Evolutionary conservation across 92 coral and sea anemone genomes (phyloP), one percentile per base, ranked within the genome.

Genomic region (Parazoanthus atlanticus): DNA sequence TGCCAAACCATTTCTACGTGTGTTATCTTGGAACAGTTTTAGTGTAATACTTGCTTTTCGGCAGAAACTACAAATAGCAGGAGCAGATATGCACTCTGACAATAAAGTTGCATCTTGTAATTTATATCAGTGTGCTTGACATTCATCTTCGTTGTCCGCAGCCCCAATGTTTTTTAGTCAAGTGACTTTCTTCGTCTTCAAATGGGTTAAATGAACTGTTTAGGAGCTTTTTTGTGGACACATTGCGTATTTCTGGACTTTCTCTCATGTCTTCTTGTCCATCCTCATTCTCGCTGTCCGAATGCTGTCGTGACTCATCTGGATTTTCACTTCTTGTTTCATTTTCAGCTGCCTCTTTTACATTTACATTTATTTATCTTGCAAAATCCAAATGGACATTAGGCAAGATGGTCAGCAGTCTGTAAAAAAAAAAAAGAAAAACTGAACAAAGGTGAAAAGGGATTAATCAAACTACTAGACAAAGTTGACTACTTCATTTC

Each of bases 21-120:
- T 81, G 28, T 81, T 64, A 23, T 81, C 85, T 81, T 81, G 85
- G 1, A 81, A 81, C 13, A 81, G 74, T 34, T 81, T 58, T 61
- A 81, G 28, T 81, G 56, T 81, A 66, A 75, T 64, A 31, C 49
- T 81, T 61, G 85, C 11, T 81, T 81, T 81, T 8, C 74, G 49
- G 85, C 85, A 81, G 29, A 54, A 81, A 64, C 85, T 81, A 81
- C 85, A 81, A 64, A 64, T 61, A 81, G 85, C 85, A 64, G 75
- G 38, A 36, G 36, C 54, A 17, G 75, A 82, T 17, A 82, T 82
- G 75, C 74, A 82, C 75, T 82, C 86, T 38, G 75, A 34, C 36
- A 82, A 32, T 33, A 82, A 76, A 36, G 86, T 64, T 82, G 46
- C 86, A 29, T 82, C 74, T 82, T 82, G 86, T 67, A 82, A 69